A percentile compares a stretch with the other conserved stretches of the same genome.
These are phyloP conservation scores for Turritopsis rubra DNA, from an alignment of 30 jellyfish, hydroid and myxozoan species.

Conservation along the genomic window DNA sequence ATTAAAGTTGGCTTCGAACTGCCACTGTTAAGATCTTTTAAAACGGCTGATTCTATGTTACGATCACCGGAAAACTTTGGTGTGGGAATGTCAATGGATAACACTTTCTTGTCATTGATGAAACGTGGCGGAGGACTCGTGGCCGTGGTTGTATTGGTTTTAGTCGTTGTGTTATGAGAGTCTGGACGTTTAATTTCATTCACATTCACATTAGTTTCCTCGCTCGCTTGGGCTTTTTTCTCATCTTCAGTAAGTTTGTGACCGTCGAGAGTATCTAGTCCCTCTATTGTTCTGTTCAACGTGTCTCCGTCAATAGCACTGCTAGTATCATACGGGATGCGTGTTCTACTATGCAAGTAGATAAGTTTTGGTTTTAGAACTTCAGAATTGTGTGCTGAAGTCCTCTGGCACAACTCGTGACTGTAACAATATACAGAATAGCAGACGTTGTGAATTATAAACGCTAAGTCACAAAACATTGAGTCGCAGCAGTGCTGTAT, in stretches of 20 bases:
- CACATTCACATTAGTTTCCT: neutral
- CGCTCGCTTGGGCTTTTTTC: neutral
- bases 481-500: conserved; percentile 81
- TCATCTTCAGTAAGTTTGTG: neutral
- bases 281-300: conserved; percentile 16
- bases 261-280: conserved; percentile 4
- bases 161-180: neutral
- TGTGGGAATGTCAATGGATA: conserved; percentile 3
- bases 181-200: neutral
- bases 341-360: conserved; percentile 65
- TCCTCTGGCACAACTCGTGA: conserved; percentile 59
- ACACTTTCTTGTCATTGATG: neutral
- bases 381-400: conserved; percentile 45
- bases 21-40: neutral
- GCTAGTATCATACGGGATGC: conserved; percentile 24
- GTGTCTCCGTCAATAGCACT: neutral
- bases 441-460: conserved; percentile 59
- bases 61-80: conserved; percentile 22
- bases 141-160: neutral
- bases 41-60: neutral
- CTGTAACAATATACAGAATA: conserved; percentile 79
- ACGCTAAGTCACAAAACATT: conserved; percentile 75
- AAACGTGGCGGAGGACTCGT: conserved; percentile 7
- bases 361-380: conserved; percentile 53
- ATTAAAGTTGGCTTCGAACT: neutral